phyloP scores from a whole-genome alignment of 2,888 invertebrate species.

The Formica aserva region DNA sequence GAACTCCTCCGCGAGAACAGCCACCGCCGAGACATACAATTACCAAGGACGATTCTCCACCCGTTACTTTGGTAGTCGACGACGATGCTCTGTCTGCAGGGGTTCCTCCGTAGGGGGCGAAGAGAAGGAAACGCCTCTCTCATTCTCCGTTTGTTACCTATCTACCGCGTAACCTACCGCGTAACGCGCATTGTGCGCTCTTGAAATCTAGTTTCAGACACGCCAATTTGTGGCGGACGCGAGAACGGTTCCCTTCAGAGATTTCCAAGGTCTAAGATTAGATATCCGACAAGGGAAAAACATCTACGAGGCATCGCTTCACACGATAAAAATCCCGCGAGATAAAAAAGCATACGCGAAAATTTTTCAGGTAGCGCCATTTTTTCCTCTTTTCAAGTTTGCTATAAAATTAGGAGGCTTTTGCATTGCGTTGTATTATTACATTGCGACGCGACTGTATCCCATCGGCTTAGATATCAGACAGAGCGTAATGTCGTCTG shows the following conservation, averaged over 20 bases:
- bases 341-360: neutral
- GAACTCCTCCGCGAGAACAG: conserved; percentile 67
- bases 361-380: neutral
- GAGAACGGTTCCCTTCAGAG: neutral
- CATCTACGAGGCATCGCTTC: neutral
- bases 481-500: conserved; percentile 26
- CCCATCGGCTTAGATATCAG: neutral
- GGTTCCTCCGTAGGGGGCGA: neutral
- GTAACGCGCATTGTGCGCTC: conserved; percentile 54
- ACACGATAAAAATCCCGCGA: too few relatives aligned
- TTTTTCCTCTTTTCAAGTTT: neutral
- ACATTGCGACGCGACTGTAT: neutral
- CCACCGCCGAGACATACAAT: conserved; percentile 79
- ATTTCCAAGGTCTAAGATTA: neutral
- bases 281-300: neutral
- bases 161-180: conserved; percentile 31
- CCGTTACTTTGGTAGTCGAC: conserved; percentile 65
- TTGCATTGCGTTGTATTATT: neutral
- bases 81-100: conserved; percentile 16
- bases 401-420: neutral
- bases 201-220: conserved; percentile 58
- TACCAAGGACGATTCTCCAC: conserved; percentile 69
- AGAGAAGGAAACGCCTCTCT: conserved; percentile 6
- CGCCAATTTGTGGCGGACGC: conserved; percentile 1
- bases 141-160: conserved; percentile 57